Base-by-base conservation (phyloP, 1,140 invertebrate species). In the Holotrichia oblita region DNA sequence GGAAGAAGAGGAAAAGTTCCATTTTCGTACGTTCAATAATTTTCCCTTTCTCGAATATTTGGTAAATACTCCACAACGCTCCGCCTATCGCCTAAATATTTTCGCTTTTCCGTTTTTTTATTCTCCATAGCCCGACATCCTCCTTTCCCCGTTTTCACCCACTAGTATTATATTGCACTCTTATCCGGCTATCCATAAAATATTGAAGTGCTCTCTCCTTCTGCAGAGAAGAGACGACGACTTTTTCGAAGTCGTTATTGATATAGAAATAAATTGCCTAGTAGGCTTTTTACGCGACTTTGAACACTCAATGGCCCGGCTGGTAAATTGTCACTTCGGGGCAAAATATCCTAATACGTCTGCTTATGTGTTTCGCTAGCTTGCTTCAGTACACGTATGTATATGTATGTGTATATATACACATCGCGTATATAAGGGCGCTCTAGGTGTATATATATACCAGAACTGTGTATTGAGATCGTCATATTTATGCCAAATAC, bases 231-330 rank as follows among this genome's bases (percentile, higher is more conserved):
- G 8, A 10, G 61, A 64, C n/a, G n/a, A 64, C 61, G 17, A 20
- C 61, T 73, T 34, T 69, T 73, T 40, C 72, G n/a, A 41, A 41
- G 72, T 40, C 72, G 72, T 73, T 73, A 41, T 73, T 22, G 72
- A 73, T 73, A 73, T 73, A 73, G 72, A 73, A 73, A 73, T 73
- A 73, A 73, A 73, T 73, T 73, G 72, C 72, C 40, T 42, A 24
- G 72, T 27, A n/a, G 10, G 69, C 61, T 64, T 73, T 73, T 73
- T 41, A 73, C 72, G 72, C 72, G n/a, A 20, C 72, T 73, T 40
- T 42, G 72, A 73, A 73, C 72, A 41, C 72, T 73, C 61, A 64
- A 73, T 73, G 72, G 72, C 40, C 40, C 20, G 40, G 40, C 20
- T 40, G 40, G 72, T 73, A 73, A 73, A 73, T 73, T 41, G 72